A percentile compares a stretch with the other conserved stretches of the same genome.
Conservation (phyloP, 2,113 vertebrate genomes). For the Psilopsiagon aurifrons region DNA sequence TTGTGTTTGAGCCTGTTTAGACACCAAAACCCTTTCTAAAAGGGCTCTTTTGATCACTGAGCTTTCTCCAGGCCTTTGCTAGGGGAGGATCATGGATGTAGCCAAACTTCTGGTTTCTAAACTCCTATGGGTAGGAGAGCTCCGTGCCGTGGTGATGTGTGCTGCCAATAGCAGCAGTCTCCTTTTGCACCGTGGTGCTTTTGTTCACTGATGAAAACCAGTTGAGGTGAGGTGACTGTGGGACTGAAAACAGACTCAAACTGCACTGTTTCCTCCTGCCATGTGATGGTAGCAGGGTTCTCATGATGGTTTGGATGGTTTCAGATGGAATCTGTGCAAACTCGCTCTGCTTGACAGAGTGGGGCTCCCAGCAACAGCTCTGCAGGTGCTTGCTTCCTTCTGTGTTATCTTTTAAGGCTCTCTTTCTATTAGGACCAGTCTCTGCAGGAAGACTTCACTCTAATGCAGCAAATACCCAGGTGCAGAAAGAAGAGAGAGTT, state of each 20-base stretch:
- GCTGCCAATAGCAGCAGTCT: not conserved
- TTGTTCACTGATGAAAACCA: not conserved
- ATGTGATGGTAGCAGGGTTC: not conserved
- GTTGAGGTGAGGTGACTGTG: not conserved
- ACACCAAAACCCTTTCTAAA: not conserved
- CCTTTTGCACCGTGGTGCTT: not conserved
- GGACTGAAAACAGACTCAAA: not conserved
- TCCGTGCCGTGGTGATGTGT: not conserved
- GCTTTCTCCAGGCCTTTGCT: not conserved
- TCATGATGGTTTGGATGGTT: not conserved
- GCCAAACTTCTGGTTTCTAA: not conserved
- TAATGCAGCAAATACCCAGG: not conserved
- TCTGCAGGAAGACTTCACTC: not conserved
- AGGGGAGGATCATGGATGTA: rapidly evolving
- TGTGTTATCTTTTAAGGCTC: not conserved
- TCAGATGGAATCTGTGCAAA: not conserved
- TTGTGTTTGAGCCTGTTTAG: not conserved
- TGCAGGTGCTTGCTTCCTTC: not conserved
- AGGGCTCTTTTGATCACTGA: rapidly evolving
- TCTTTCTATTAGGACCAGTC: not conserved
- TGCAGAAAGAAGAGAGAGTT: not conserved
- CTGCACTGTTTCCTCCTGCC: not conserved
- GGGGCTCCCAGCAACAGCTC: not conserved
- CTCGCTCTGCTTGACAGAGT: not conserved
- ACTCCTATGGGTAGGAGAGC: not conserved